Evolutionary conservation across 2,113 vertebrate genomes (phyloP), one percentile per base, ranked within the genome.

Genomic region (Colius striatus): DNA sequence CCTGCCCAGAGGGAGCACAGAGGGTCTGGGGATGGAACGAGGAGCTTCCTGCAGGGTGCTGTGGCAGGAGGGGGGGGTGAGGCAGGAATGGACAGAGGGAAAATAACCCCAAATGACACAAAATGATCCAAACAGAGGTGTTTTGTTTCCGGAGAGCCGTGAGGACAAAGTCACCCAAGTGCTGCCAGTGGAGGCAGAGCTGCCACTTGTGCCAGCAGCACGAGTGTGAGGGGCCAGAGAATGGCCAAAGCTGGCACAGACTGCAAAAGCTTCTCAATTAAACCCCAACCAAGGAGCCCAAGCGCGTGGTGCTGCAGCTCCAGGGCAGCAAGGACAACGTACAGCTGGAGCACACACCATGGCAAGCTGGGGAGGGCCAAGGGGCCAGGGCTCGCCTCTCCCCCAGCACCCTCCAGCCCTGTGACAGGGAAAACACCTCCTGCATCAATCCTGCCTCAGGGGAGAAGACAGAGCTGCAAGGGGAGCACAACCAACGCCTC

Each of bases 401-500:
- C 57, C 83, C 11, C 6, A 34, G 62, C 29, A 16, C 83, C n/a
- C 38, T 41, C 38, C 38, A 41, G 38, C 38, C 12, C 38, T 41
- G 38, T 41, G 38, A 41, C 38, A 41, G 38, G 38, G 38, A 41
- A 41, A 41, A 41, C 38, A 41, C 38, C 38, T 41, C 38, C 38
- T 41, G 38, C 38, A 41, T 15, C 57, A 48, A 50, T 36, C 48
- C 63, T 60, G 68, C 75, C 70, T 75, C 19, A 21, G 73, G 72
- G 68, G 8, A 18, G 53, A 34, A 51, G 21, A 36, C 2, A 25
- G 23, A 22, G 12, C 19, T 47, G 27, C n/a, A 54, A 62, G 50
- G 9, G 29, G 43, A 84, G 54, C 4, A 2, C 0, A 3, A 6
- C 71, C 13, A 20, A 22, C 11, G 9, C 11, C 0, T 34, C n/a